Evolutionary conservation across 2,888 invertebrate genomes (phyloP), one percentile per base, ranked within the genome.

Genomic region (Trachelus iudaicus): DNA sequence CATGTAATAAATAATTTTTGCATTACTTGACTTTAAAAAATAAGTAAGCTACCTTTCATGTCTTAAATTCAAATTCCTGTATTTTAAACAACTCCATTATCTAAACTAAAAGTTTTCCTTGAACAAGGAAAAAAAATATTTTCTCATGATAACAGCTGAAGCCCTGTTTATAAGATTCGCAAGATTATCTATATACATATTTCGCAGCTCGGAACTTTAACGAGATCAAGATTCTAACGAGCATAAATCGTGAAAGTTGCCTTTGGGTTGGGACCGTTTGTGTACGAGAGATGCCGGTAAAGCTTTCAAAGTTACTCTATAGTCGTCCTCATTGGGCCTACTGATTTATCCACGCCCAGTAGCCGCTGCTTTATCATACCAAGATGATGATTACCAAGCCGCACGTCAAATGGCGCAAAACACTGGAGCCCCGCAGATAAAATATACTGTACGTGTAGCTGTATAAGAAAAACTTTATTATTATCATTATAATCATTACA

Each of bases 331-430:
- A 77, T 77, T 40, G 84, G 85, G 85, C 85, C 86, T 84, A 85
- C 85, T 87, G 89, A 89, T 90, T 89, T 88, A 89, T 90, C 88
- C 88, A 90, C 89, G 89, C 89, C 89, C 90, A 88, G 91, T 91
- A 90, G 90, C 89, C 85, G 87, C 85, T 83, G 86, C 86, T 85
- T 88, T 88, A 89, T 90, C 89, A 85, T 87, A 82, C 87, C 84
- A 84, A 84, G 84, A 86, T 84, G 85, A 90, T 89, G 89, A 90
- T 90, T 90, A 88, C 87, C 87, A 86, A 86, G 86, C 85, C 85
- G 83, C 85, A 82, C 77, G 81, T 79, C 83, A 81, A 86, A 87
- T 87, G 85, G 87, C 84, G 86, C 86, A 82, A 85, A 83, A 83
- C 81, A 81, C 79, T 79, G 78, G 77, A 56, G 56, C 56, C 56